These are phyloP conservation scores for Knipowitschia caucasica DNA, from an alignment of 2,797 vertebrate genomes.

Conservation along the genomic window DNA sequence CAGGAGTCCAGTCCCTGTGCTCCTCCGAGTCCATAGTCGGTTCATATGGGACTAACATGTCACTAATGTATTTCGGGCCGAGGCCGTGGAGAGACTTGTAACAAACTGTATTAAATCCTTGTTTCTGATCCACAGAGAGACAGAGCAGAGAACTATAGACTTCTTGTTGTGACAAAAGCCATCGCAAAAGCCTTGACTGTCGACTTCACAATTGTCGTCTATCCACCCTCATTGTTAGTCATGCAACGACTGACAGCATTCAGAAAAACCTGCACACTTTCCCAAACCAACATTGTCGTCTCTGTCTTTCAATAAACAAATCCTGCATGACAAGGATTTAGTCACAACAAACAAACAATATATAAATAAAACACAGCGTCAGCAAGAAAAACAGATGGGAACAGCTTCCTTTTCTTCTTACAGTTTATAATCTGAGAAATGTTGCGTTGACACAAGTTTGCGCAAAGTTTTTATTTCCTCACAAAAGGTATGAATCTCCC, in stretches of 20 bases:
- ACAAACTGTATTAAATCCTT: too few relatives aligned
- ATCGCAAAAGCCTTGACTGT: not conserved
- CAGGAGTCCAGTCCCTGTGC: too few relatives aligned
- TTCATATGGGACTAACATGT: too few relatives aligned
- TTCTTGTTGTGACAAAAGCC: too few relatives aligned
- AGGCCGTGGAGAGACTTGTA: too few relatives aligned
- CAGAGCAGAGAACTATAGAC: too few relatives aligned
- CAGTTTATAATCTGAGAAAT: constrained; percentile 22
- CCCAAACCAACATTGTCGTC: constrained; percentile 11
- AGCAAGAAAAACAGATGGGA: constrained; percentile 22
- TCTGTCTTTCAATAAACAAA: constrained; percentile 17
- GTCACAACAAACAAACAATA: constrained; percentile 42
- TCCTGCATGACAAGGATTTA: constrained; percentile 31
- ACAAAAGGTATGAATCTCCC: constrained; percentile 39
- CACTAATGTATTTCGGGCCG: too few relatives aligned
- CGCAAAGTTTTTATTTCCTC: constrained; percentile 8
- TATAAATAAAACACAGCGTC: constrained; percentile 29
- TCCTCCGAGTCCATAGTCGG: too few relatives aligned
- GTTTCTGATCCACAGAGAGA: too few relatives aligned
- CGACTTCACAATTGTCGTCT: not conserved
- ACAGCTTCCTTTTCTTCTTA: constrained; percentile 22
- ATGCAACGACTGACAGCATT: constrained; percentile 15
- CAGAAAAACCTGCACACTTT: constrained; percentile 12
- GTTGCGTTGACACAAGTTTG: constrained; percentile 8
- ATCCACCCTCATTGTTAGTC: constrained; percentile 10